phyloP scores from a whole-genome alignment of 2,797 vertebrate genomes.

The Scolopax rusticola region DNA sequence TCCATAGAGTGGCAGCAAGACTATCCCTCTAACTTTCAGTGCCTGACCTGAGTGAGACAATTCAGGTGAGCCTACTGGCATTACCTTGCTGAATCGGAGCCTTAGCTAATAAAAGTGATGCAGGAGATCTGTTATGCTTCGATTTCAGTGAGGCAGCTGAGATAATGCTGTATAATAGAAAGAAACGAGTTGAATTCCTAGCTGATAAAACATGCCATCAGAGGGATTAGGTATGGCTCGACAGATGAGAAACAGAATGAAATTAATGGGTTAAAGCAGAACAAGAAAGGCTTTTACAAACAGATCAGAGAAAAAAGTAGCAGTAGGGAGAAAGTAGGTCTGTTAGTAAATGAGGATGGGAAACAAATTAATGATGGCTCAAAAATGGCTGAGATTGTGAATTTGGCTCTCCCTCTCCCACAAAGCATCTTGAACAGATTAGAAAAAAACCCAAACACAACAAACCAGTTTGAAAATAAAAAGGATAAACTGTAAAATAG shows the following conservation, averaged over 20 bases:
- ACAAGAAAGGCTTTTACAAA: conserved; percentile 36
- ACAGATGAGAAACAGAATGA: conserved; percentile 42
- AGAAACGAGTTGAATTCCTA: conserved; percentile 49
- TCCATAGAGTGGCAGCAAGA: background rate
- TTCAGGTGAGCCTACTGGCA: background rate
- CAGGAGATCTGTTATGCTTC: conserved; percentile 16
- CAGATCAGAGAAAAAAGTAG: conserved; percentile 23
- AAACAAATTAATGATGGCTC: conserved; percentile 37
- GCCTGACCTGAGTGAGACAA: conserved; percentile 6
- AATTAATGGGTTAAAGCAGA: conserved; percentile 58
- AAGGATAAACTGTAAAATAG: background rate
- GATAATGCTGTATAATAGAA: conserved; percentile 59
- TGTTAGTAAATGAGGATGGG: conserved; percentile 42
- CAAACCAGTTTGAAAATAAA: background rate
- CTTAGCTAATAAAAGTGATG: background rate
- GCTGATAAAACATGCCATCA: conserved; percentile 35
- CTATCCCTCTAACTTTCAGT: background rate
- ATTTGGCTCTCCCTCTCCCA: background rate
- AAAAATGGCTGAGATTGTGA: background rate
- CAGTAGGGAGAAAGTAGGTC: conserved; percentile 41
- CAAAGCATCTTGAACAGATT: background rate
- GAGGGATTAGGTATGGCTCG: conserved; percentile 1
- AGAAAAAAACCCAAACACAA: background rate
- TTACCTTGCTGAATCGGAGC: conserved; percentile 12
- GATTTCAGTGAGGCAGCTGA: conserved; percentile 23